Percentiles rank a stretch among this genome's conserved stretches.
These are phyloP conservation scores for Prietella phreatophila DNA, from an alignment of 2,113 vertebrate species.

Conservation along the genomic window DNA sequence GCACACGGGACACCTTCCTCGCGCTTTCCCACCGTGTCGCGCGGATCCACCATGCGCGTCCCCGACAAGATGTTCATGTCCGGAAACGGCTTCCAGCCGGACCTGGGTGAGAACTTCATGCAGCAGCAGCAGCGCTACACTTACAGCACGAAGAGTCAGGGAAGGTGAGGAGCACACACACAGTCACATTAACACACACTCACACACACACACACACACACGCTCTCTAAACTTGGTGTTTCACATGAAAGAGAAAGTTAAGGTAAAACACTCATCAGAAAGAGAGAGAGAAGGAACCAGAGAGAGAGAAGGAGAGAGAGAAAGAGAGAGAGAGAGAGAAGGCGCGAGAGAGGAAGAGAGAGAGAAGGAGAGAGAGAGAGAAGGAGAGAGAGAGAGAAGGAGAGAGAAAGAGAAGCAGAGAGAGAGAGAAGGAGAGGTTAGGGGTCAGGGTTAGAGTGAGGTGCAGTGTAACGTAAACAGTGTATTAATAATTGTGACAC, in stretches of 20 bases:
- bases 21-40: conserved; percentile 1
- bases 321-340: background rate
- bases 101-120: background rate
- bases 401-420: background rate
- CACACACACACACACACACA: background rate
- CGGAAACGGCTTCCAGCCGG: conserved; percentile 3
- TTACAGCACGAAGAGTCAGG: background rate
- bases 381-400: background rate
- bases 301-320: background rate
- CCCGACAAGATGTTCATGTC: background rate
- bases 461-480: background rate
- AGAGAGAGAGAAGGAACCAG: too few species aligned
- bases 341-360: background rate
- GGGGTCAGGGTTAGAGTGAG: background rate
- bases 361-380: background rate
- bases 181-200: background rate
- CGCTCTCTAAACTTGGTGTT: background rate
- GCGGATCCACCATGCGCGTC: background rate
- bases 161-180: background rate
- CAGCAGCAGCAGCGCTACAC: background rate
- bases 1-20: background rate
- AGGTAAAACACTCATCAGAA: background rate
- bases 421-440: background rate
- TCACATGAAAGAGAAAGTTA: background rate
- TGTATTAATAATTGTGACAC: background rate